phyloP scores from a whole-genome alignment of 1,140 invertebrate species.

The Nymphalis io region DNA sequence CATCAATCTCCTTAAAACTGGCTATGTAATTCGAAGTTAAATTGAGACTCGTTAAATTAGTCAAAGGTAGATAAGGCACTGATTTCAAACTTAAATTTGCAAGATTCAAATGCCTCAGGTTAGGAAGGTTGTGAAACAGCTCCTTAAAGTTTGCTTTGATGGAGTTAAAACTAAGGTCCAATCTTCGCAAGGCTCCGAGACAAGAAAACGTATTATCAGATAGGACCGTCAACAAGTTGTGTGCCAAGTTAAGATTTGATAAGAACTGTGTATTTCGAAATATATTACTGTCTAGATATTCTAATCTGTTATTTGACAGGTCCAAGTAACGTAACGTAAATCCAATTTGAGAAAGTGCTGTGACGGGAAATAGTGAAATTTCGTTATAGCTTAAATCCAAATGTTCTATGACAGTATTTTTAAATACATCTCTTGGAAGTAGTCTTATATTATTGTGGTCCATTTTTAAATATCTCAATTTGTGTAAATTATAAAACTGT shows the following conservation, averaged over 20 bases:
- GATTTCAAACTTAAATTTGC: slow-evolving; percentile 87
- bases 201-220: slow-evolving; percentile 94
- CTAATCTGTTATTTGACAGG: slow-evolving; percentile 89
- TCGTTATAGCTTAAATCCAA: slow-evolving; percentile 90
- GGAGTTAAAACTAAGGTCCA: slow-evolving; percentile 91
- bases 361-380: slow-evolving; percentile 87
- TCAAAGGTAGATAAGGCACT: slow-evolving; percentile 86
- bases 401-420: slow-evolving; percentile 89
- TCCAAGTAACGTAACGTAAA: slow-evolving; percentile 88
- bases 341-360: slow-evolving; percentile 87
- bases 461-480: slow-evolving; percentile 88
- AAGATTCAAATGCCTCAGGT: slow-evolving; percentile 88
- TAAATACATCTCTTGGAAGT: slow-evolving; percentile 89
- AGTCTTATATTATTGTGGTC: slow-evolving; percentile 88
- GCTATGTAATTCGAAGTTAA: slow-evolving; percentile 88
- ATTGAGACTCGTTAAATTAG: slow-evolving; percentile 87
- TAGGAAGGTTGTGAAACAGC: slow-evolving; percentile 92
- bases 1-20: slow-evolving; percentile 82
- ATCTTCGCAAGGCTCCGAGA: slow-evolving; percentile 86
- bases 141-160: slow-evolving; percentile 93
- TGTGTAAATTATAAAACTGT: slow-evolving; percentile 90
- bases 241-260: slow-evolving; percentile 88
- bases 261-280: slow-evolving; percentile 91
- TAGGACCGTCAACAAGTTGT: slow-evolving; percentile 91
- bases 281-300: slow-evolving; percentile 93